Evolutionary conservation across 2,113 vertebrate species (phyloP).

Genomic region (Lucifuga dentata): DNA sequence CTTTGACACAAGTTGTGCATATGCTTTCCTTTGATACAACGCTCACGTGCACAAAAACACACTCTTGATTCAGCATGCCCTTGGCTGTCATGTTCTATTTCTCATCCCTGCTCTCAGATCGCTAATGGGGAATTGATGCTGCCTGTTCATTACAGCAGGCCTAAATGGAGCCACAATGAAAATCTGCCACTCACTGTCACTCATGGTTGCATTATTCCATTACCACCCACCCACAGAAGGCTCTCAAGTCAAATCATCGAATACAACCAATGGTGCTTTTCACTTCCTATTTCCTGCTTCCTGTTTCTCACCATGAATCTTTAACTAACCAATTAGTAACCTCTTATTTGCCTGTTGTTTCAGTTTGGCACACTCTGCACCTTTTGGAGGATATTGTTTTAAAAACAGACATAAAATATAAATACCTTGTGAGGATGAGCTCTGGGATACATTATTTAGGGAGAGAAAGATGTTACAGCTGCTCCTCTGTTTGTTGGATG

Average conservation of each 20-base stretch:
- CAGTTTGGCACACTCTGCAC: slow-evolving; percentile 47
- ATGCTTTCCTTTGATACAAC: slow-evolving; percentile 33
- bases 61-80: slow-evolving; percentile 59
- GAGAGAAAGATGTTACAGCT: slow-evolving; percentile 48
- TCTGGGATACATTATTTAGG: slow-evolving; percentile 70
- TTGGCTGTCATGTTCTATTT: slow-evolving; percentile 80
- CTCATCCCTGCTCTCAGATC: slow-evolving; percentile 54
- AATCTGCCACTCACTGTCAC: slow-evolving; percentile 77
- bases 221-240: slow-evolving; percentile 57
- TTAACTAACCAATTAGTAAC: slow-evolving; percentile 74
- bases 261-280: slow-evolving; percentile 44
- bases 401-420: slow-evolving; percentile 76
- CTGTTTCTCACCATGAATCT: slow-evolving; percentile 72
- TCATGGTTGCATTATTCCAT: slow-evolving; percentile 74
- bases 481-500: slow-evolving; percentile 27
- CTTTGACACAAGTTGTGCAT: slow-evolving; percentile 42
- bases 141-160: slow-evolving; percentile 75
- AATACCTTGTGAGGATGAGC: slow-evolving; percentile 64
- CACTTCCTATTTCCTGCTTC: slow-evolving; percentile 71
- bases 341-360: slow-evolving; percentile 68
- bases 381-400: slow-evolving; percentile 68
- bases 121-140: slow-evolving; percentile 72
- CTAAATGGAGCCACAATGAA: slow-evolving; percentile 78
- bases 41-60: slow-evolving; percentile 36
- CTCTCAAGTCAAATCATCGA: slow-evolving; percentile 64